Conservation (phyloP, 2,888 invertebrate genomes). For the Callinectes sapidus region DNA sequence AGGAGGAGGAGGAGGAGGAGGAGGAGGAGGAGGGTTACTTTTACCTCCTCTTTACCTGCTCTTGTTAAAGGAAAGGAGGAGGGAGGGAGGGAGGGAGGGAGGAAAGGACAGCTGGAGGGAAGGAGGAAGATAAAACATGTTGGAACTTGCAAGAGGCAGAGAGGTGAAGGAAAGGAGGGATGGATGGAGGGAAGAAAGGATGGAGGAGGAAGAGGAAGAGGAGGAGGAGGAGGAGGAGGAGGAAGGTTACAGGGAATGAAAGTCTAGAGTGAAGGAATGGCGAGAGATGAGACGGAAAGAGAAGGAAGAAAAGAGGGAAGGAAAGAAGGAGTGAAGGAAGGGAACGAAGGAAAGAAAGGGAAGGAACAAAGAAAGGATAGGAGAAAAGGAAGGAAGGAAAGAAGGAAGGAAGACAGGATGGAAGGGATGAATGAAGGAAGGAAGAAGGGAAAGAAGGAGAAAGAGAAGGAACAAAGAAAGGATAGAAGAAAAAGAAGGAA, state of each 20-base stretch:
- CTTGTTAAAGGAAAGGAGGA: background rate
- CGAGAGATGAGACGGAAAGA: background rate
- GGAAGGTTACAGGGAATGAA: too few species aligned
- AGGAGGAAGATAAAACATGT: background rate
- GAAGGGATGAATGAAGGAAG: background rate
- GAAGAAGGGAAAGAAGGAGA: background rate
- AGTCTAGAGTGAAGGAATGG: background rate
- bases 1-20: conserved; percentile 11
- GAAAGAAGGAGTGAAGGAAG: too few species aligned
- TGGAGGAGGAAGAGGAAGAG: background rate
- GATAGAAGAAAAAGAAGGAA: background rate
- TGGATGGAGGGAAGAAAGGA: background rate
- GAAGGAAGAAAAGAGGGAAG: background rate
- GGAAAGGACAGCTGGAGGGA: background rate
- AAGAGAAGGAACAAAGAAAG: background rate
- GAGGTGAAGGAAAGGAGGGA: background rate
- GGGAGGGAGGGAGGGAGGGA: background rate
- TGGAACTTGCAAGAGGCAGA: background rate
- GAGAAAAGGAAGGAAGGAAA: background rate
- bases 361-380: too few species aligned
- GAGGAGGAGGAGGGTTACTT: background rate
- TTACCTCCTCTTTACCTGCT: too few species aligned
- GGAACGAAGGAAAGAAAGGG: too few species aligned
- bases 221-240: background rate
- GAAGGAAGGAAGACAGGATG: background rate